Base-by-base conservation (phyloP, 1,140 invertebrate species). In the Periplaneta americana region DNA sequence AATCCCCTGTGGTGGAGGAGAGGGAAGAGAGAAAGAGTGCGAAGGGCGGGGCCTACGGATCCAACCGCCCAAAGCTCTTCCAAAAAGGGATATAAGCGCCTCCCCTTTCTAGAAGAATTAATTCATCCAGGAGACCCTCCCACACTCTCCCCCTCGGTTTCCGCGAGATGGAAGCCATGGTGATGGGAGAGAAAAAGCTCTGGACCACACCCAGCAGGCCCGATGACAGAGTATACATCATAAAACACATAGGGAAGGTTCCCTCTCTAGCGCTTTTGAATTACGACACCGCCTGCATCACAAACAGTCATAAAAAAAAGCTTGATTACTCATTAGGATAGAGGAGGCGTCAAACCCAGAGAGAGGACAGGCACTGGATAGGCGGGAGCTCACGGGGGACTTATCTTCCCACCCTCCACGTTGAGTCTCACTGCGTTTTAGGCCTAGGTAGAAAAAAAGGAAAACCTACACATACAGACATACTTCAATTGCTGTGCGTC, bases 301-400 rank as follows among this genome's bases (percentile, higher is more conserved):
- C 75, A 76, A 76, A 76, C 33, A 76, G 75, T 76, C 32, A 66
- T 66, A 66, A 76, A 76, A 76, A 75, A 66, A 76, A 76, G 75
- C 32, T 76, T 76, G 75, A 76, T 76, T 76, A 33, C 75, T 76
- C 75, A 76, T 76, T 76, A 76, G 75, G 11, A 22, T 33, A 31
- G 75, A 76, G 31, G 75, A 76, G 34, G 75, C 75, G 75, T 76
- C 75, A 76, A 5, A 35, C 4, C 17, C 75, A 76, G 31, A n/a
- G 48, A 35, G 34, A 34, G 34, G n/a, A 76, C 33, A 33, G 34
- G 32, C 31, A 76, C 22, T 66, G 48, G 48, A 28, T 66, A 66
- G 48, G 22, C 48, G 48, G 48, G 22, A 5, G 48, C 22, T 66
- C 48, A 66, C 48, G 48, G 48, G 48, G 48, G 48, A 66, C 48